phyloP scores from a whole-genome alignment of 1,140 invertebrate species.

The Heliconius melpomene region DNA sequence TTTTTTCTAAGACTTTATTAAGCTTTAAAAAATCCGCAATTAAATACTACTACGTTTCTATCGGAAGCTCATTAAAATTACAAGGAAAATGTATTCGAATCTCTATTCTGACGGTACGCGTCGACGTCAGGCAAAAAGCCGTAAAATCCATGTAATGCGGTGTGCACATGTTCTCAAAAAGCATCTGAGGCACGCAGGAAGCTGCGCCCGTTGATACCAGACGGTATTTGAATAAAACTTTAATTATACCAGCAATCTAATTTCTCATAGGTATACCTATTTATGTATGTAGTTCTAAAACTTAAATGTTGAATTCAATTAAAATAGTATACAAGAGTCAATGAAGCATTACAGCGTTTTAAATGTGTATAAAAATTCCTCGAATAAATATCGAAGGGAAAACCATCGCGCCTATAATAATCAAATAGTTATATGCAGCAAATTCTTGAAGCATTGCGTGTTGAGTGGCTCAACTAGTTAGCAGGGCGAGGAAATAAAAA shows the following conservation, averaged over 20 bases:
- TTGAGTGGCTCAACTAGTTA: too few relatives aligned
- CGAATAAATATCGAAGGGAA: too few relatives aligned
- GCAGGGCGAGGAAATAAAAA: too few relatives aligned
- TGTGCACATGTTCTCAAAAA: constrained; percentile 46
- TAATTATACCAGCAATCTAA: constrained; percentile 40
- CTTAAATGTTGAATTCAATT: not conserved
- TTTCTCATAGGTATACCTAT: constrained; percentile 17
- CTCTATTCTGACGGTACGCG: constrained; percentile 28
- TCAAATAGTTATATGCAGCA: too few relatives aligned
- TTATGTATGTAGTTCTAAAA: not conserved
- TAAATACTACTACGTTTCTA: too few relatives aligned
- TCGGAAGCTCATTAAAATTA: too few relatives aligned
- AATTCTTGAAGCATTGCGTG: too few relatives aligned
- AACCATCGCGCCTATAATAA: too few relatives aligned
- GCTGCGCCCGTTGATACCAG: constrained; percentile 26
- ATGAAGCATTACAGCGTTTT: too few relatives aligned
- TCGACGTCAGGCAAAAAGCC: constrained; percentile 22
- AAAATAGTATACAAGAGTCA: not conserved
- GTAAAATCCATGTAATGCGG: constrained; percentile 47
- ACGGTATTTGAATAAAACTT: constrained; percentile 43
- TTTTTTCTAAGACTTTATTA: not conserved
- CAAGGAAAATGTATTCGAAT: not conserved
- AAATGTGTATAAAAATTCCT: too few relatives aligned
- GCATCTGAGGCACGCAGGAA: constrained; percentile 44
- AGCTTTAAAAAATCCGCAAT: not conserved